Evolutionary conservation across 1,140 invertebrate species (phyloP).

Genomic region (Drosophila seguyi): DNA sequence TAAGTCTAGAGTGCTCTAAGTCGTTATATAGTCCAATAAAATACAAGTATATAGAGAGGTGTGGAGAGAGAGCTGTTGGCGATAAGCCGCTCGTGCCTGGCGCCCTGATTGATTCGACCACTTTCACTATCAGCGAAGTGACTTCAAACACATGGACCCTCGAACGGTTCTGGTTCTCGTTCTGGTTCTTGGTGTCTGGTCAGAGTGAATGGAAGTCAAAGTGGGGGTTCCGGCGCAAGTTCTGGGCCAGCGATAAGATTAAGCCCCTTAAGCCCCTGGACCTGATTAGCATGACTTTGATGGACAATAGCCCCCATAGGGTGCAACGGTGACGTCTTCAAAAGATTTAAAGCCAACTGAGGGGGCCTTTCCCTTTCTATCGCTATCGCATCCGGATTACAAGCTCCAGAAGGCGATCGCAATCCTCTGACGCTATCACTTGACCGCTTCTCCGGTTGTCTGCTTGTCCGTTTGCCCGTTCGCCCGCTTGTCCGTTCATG

Average conservation of each 20-base stretch:
- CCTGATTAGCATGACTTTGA: slow-evolving; percentile 21
- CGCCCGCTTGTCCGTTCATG: background rate
- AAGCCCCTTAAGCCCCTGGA: slow-evolving; percentile 9
- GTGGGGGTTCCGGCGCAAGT: slow-evolving; percentile 6
- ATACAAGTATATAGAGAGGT: slow-evolving; percentile 1
- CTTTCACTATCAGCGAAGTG: slow-evolving; percentile 32
- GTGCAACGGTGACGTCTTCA: slow-evolving; percentile 34
- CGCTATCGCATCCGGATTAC: slow-evolving; percentile 42
- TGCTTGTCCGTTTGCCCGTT: too few relatives aligned
- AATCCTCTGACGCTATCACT: slow-evolving; percentile 27
- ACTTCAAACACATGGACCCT: slow-evolving; percentile 4
- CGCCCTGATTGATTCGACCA: slow-evolving; percentile 17
- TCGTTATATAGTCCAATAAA: slow-evolving; percentile 66
- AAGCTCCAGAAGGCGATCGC: background rate
- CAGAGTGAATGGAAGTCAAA: background rate
- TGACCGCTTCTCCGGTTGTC: background rate
- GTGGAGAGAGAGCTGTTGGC: background rate
- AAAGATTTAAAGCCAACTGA: background rate
- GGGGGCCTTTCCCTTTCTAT: slow-evolving; percentile 31
- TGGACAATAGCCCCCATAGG: background rate
- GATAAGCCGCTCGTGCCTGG: slow-evolving; percentile 18
- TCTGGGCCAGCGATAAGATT: slow-evolving; percentile 46
- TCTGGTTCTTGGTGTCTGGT: background rate
- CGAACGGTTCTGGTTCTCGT: background rate
- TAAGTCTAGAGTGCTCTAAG: slow-evolving; percentile 52